Conservation (phyloP, 2,113 vertebrate species). For the Ciconia stormi region DNA sequence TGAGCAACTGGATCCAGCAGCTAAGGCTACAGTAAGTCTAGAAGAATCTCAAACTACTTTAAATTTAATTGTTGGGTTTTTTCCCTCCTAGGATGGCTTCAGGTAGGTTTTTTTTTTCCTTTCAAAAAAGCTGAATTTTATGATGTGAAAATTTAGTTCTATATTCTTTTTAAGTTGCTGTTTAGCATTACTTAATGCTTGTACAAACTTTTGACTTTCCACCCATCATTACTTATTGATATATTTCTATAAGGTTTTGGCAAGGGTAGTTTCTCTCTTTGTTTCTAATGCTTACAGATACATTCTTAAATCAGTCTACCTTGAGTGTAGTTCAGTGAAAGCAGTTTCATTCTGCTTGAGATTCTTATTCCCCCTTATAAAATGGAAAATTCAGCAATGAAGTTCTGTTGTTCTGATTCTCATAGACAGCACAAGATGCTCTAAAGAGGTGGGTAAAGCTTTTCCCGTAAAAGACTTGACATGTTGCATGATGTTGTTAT, state of each 20-base stretch:
- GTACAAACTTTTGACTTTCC: background rate
- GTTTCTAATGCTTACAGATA: background rate
- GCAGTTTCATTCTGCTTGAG: background rate
- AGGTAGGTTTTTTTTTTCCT: background rate
- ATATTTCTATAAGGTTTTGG: background rate
- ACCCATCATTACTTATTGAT: background rate
- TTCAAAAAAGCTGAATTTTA: background rate
- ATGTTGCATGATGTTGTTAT: background rate
- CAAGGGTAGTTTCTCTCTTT: background rate
- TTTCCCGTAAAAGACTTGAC: background rate
- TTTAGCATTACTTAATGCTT: background rate
- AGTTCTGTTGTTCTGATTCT: background rate
- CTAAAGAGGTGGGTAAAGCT: background rate
- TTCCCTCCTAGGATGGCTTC: background rate
- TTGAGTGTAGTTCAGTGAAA: background rate
- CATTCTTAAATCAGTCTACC: background rate
- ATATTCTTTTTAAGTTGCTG: background rate
- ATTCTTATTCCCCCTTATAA: background rate
- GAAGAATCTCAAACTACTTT: background rate
- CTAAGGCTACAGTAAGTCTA: background rate
- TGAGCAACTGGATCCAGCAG: background rate
- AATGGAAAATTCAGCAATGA: background rate
- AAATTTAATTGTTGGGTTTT: background rate
- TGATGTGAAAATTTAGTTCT: background rate
- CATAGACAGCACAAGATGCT: background rate